Base-by-base conservation (phyloP, 2,888 invertebrate genomes). In the Eupithecia insigniata region DNA sequence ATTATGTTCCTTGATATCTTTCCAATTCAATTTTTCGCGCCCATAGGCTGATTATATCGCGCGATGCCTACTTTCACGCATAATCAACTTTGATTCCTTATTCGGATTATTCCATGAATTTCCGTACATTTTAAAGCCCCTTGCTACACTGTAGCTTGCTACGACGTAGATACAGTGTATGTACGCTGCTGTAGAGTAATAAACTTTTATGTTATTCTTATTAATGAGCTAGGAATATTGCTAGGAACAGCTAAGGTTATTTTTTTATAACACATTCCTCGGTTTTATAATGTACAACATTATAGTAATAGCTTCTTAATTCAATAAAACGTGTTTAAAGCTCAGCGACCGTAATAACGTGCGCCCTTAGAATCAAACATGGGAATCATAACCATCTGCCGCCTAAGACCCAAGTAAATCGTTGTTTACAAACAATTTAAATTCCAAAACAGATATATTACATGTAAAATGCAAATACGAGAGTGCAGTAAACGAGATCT, bases 391-490 rank as follows among this genome's bases (percentile, higher is more conserved):
- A 70, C 61, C 73, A 74, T 69, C 55, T 74, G 74, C 69, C 51
- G 34, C 70, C 36, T 64, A 55, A 61, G 43, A 69, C 74, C 79
- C 81, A 83, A 65, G 82, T 82, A 83, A 82, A 80, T 82, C 81
- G 78, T 76, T 75, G 73, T 75, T 74, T 76, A 80, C 82, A 78
- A 82, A 79, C 80, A 81, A 81, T 78, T 78, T 76, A 70, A 69
- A 76, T 77, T 73, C 75, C 75, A 74, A 73, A 76, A 73, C 84
- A 82, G 82, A 86, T 84, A 83, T 83, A 84, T 84, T 82, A 83
- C 84, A 82, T 86, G 84, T 86, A 85, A 86, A 87, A 88, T 89
- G 87, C 85, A 87, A 88, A 89, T 88, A 79, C 72, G 79, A 78
- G 83, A 83, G 82, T 86, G 87, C 87, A 87, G 85, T 84, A 85